These are phyloP conservation scores for Pteria penguin DNA, from an alignment of 2,888 invertebrate genomes.

Conservation along the genomic window DNA sequence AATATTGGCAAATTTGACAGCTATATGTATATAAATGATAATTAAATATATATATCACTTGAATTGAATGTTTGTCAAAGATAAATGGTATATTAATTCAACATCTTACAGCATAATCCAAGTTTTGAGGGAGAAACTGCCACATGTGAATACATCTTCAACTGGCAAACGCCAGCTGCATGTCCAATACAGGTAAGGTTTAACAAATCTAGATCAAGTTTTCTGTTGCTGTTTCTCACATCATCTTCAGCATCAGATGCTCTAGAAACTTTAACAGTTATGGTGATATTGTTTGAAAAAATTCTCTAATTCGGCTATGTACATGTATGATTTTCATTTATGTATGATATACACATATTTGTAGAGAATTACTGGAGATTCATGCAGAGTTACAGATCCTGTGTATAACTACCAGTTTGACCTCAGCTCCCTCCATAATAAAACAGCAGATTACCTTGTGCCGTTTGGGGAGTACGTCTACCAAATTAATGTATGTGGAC, in stretches of 20 bases:
- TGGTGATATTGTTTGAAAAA: too few relatives aligned
- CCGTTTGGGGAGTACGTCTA: constrained; percentile 60
- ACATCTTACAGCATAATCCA: constrained; percentile 60
- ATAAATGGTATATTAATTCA: too few relatives aligned
- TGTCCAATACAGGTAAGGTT: constrained; percentile 69
- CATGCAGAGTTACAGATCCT: constrained; percentile 73
- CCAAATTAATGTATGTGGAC: constrained; percentile 72
- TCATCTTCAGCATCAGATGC: too few relatives aligned
- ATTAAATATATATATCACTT: too few relatives aligned
- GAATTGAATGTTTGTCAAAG: too few relatives aligned
- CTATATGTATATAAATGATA: too few relatives aligned
- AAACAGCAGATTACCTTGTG: constrained; percentile 64
- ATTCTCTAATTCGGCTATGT: too few relatives aligned
- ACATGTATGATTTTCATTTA: too few relatives aligned
- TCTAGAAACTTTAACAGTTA: too few relatives aligned
- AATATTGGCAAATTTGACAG: too few relatives aligned
- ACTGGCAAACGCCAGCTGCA: constrained; percentile 75
- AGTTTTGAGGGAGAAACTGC: constrained; percentile 67
- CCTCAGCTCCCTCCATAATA: constrained; percentile 64
- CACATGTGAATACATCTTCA: constrained; percentile 76
- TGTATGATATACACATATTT: not conserved
- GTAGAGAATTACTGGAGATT: constrained; percentile 51
- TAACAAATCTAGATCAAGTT: too few relatives aligned
- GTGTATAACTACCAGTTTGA: constrained; percentile 72
- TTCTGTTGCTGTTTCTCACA: too few relatives aligned